phyloP scores from a whole-genome alignment of 2,888 invertebrate species.

The Dorcus hopei region DNA sequence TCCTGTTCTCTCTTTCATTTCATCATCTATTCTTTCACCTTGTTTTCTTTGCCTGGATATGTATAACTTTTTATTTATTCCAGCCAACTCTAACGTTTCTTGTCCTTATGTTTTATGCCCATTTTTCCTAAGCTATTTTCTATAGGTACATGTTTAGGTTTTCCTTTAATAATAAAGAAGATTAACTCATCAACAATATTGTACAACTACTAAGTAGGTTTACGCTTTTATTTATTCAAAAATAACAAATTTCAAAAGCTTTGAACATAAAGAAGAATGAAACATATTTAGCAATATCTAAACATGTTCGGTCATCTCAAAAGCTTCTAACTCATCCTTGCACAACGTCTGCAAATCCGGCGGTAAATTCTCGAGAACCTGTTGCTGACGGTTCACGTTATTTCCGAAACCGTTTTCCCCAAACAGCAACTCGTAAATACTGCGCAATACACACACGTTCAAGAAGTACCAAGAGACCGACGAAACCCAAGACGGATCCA shows the following conservation, averaged over 20 bases:
- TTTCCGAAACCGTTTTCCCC: slow-evolving; percentile 88
- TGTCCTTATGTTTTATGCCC: no score
- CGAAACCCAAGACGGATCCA: slow-evolving; percentile 98
- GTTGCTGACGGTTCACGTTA: slow-evolving; percentile 89
- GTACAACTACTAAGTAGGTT: no score
- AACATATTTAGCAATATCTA: slow-evolving; percentile 64
- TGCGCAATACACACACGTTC: slow-evolving; percentile 93
- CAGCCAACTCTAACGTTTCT: no score
- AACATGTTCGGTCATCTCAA: slow-evolving; percentile 89
- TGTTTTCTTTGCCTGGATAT: no score
- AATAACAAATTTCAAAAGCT: background rate
- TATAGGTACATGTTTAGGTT: no score
- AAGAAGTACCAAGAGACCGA: slow-evolving; percentile 99
- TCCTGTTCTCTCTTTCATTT: no score
- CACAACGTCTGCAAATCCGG: slow-evolving; percentile 95
- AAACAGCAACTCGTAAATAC: slow-evolving; percentile 91
- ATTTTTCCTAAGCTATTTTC: no score
- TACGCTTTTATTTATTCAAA: background rate
- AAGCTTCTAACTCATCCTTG: slow-evolving; percentile 96
- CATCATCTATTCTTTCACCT: no score
- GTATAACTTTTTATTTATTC: no score
- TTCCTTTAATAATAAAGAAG: no score
- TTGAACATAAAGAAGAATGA: background rate
- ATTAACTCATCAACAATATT: no score
- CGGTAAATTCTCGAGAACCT: slow-evolving; percentile 90